These are phyloP conservation scores for Planococcus citri DNA, from an alignment of 1,140 invertebrate species.

Conservation along the genomic window DNA sequence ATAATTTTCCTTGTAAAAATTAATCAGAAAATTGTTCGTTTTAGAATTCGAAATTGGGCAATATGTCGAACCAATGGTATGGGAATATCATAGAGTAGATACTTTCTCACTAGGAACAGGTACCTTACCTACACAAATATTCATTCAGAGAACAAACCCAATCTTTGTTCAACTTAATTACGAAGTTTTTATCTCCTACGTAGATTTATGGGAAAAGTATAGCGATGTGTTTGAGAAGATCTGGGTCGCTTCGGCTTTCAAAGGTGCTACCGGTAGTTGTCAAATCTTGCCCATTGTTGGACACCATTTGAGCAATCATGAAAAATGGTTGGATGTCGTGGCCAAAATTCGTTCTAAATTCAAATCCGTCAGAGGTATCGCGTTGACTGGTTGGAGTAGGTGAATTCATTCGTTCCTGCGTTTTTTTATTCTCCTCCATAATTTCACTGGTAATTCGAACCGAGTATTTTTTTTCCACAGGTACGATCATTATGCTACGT, in stretches of 20 bases:
- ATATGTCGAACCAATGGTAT: conserved; percentile 73
- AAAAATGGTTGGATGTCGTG: conserved; percentile 48
- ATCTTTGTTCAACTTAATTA: neutral
- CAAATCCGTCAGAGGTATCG: conserved; percentile 44
- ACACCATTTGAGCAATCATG: conserved; percentile 53
- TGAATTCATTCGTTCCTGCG: conserved; percentile 30
- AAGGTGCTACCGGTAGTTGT: conserved; percentile 47
- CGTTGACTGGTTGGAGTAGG: conserved; percentile 66
- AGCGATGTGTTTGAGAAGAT: conserved; percentile 42
- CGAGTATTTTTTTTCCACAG: neutral
- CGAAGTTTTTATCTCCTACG: neutral
- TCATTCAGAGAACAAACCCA: conserved; percentile 12
- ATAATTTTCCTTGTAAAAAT: neutral
- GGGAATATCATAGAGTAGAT: conserved; percentile 47
- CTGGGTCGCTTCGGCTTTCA: conserved; percentile 52
- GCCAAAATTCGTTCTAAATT: conserved; percentile 38
- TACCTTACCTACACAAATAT: too few species aligned
- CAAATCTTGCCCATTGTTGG: conserved; percentile 44
- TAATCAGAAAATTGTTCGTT: conserved; percentile 29
- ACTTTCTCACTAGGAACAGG: conserved; percentile 37
- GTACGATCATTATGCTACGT: neutral
- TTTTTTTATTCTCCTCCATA: neutral
- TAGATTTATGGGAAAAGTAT: conserved; percentile 40
- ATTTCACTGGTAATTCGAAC: too few species aligned
- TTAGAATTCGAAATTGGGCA: conserved; percentile 49